Percentiles rank a stretch among this genome's conserved stretches.
Evolutionary conservation across 2,113 vertebrate genomes (phyloP).

Genomic region (Gallinago undulata): DNA sequence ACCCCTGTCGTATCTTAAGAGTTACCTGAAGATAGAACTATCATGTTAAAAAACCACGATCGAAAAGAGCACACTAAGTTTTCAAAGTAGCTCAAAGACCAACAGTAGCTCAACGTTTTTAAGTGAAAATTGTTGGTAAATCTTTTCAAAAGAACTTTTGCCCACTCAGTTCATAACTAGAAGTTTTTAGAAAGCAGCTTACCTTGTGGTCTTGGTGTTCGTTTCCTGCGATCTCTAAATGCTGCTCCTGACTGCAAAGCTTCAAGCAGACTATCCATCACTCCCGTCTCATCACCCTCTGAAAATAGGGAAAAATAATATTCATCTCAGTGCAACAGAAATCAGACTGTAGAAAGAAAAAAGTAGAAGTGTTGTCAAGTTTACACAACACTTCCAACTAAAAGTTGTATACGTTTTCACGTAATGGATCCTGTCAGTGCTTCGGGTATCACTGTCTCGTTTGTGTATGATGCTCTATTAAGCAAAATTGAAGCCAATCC

Average conservation of each 20-base stretch:
- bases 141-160: neutral
- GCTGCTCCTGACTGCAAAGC: conserved; percentile 97
- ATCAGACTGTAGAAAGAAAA: conserved; percentile 6
- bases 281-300: conserved; percentile 97
- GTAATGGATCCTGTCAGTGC: conserved; percentile 41
- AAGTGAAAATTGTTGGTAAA: neutral
- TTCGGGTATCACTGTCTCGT: conserved; percentile 24
- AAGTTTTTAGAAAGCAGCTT: neutral
- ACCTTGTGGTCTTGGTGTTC: conserved; percentile 84
- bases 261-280: conserved; percentile 98
- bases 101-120: neutral
- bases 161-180: accelerated
- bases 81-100: neutral
- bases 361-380: conserved; percentile 8
- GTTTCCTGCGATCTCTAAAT: conserved; percentile 95
- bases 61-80: neutral
- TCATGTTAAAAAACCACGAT: neutral
- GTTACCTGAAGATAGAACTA: neutral
- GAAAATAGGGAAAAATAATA: conserved; percentile 52
- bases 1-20: neutral
- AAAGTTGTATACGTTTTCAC: neutral
- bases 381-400: conserved; percentile 1
- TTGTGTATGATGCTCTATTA: conserved; percentile 48
- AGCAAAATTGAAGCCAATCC: conserved; percentile 55
- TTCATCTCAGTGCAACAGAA: conserved; percentile 47